These are phyloP conservation scores for Psittacus erithacus DNA, from an alignment of 2,113 vertebrate species.

Conservation along the genomic window DNA sequence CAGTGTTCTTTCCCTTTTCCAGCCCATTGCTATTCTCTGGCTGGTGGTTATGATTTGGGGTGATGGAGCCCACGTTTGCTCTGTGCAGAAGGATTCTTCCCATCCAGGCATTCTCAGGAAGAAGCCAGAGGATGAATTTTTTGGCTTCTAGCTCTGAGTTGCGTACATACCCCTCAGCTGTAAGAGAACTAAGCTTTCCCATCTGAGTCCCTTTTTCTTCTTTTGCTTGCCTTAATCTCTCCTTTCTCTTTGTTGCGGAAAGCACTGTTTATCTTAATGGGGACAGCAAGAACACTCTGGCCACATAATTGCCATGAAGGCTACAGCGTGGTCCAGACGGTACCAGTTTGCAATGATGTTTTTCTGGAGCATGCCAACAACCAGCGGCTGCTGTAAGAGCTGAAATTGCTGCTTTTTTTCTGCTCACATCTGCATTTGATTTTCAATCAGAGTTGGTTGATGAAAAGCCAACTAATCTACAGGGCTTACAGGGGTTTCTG, in stretches of 20 bases:
- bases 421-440: conserved; percentile 62
- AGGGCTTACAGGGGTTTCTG: neutral
- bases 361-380: neutral
- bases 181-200: neutral
- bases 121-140: neutral
- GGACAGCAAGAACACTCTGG: neutral
- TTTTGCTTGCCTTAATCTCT: neutral
- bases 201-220: neutral
- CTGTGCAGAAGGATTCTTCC: neutral
- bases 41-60: neutral
- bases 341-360: neutral
- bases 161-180: neutral
- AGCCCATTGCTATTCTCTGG: neutral
- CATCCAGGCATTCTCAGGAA: neutral
- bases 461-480: conserved; percentile 39
- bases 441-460: conserved; percentile 45
- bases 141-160: neutral
- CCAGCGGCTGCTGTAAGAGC: conserved; percentile 31
- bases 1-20: neutral
- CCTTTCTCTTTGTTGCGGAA: neutral
- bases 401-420: neutral
- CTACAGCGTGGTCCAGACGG: neutral
- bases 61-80: neutral
- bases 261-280: neutral
- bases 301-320: neutral